These are phyloP conservation scores for Solenodon paradoxus DNA, from an alignment of 2,113 vertebrate species.

Conservation along the genomic window DNA sequence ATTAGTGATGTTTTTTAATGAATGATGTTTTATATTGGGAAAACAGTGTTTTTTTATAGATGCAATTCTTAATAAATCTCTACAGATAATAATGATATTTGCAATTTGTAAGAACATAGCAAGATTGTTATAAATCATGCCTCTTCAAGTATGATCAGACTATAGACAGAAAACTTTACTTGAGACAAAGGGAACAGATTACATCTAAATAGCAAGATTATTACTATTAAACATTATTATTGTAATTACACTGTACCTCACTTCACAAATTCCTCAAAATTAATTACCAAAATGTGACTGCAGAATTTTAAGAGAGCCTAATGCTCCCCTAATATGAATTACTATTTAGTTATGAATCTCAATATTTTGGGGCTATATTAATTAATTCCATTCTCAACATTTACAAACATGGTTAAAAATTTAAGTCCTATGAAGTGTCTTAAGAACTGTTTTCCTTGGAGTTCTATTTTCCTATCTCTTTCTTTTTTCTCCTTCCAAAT, in stretches of 20 bases:
- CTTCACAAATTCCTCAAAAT: slow-evolving; percentile 1
- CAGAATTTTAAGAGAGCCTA: neutral
- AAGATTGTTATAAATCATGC: neutral
- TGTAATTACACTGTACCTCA: neutral
- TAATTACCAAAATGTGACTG: neutral
- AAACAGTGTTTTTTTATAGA: neutral
- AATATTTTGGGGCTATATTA: neutral
- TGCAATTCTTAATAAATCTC: neutral
- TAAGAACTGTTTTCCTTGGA: neutral
- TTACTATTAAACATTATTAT: neutral
- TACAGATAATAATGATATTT: neutral
- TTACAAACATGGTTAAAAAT: neutral
- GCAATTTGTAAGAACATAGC: neutral
- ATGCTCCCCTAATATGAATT: neutral
- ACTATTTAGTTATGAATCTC: neutral
- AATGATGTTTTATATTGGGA: neutral
- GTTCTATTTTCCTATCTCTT: neutral
- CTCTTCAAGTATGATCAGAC: neutral
- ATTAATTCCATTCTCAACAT: slow-evolving; percentile 43
- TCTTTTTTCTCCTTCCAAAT: neutral
- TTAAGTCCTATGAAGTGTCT: neutral
- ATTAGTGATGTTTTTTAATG: neutral
- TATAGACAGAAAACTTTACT: neutral
- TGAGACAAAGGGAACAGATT: neutral
- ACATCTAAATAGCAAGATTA: neutral